A percentile compares a stretch with the other conserved stretches of the same genome.
phyloP scores from a whole-genome alignment of 2,888 invertebrate species.

The Apamea sordens region DNA sequence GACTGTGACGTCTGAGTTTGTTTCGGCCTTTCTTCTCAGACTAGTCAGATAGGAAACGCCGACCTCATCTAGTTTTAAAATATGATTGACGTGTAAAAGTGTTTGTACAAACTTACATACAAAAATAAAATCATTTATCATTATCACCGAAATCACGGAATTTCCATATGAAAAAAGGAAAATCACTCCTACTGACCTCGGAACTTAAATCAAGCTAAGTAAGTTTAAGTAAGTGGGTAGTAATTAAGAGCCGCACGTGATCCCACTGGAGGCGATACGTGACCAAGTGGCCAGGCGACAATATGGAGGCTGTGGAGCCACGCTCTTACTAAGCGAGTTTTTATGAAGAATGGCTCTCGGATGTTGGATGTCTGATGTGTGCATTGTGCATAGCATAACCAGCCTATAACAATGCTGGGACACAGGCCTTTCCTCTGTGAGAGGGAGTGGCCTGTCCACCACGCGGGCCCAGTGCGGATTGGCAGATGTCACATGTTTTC shows the following conservation, averaged over 20 bases:
- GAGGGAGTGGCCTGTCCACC: not conserved
- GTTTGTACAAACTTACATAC: too few species aligned
- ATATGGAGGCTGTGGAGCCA: slow-evolving; percentile 3
- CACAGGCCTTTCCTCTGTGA: not conserved
- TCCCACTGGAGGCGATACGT: slow-evolving; percentile 40
- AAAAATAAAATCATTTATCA: too few species aligned
- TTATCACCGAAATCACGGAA: slow-evolving; percentile 16
- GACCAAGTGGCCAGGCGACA: slow-evolving; percentile 52
- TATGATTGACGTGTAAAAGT: too few species aligned
- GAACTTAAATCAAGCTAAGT: slow-evolving; percentile 41
- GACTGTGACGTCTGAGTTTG: too few species aligned
- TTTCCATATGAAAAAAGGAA: not conserved
- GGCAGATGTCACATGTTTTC: not conserved
- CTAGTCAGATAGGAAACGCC: too few species aligned
- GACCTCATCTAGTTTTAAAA: too few species aligned
- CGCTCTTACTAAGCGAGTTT: slow-evolving; percentile 26
- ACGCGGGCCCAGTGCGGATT: not conserved
- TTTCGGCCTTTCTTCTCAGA: too few species aligned
- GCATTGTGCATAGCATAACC: not conserved
- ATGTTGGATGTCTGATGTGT: not conserved
- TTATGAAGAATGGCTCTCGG: slow-evolving; percentile 14
- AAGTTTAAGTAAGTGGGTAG: slow-evolving; percentile 47
- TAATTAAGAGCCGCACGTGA: slow-evolving; percentile 50
- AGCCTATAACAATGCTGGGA: not conserved
- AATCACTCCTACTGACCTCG: slow-evolving; percentile 2